Evolutionary conservation across 2,797 vertebrate genomes (phyloP).

Genomic region (Pogoniulus pusillus): DNA sequence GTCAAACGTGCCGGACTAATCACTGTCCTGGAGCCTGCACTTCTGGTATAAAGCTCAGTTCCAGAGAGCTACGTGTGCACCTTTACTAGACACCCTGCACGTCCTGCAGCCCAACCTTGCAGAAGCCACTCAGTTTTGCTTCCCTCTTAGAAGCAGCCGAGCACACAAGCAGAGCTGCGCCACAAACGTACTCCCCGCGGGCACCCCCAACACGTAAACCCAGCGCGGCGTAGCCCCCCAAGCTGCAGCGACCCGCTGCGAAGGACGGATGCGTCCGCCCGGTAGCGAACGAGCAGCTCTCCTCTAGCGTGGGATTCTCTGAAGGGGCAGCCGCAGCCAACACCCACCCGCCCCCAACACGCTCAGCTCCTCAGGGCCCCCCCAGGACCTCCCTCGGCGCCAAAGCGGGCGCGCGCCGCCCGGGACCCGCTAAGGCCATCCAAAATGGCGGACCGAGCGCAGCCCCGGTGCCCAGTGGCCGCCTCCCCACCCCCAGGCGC

Average conservation of each 20-base stretch:
- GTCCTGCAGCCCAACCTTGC: too few species aligned
- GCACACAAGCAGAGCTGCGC: fast-evolving
- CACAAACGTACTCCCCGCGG: fast-evolving
- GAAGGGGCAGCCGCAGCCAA: fast-evolving
- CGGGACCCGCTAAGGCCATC: fast-evolving
- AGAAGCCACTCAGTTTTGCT: fast-evolving
- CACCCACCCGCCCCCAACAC: background rate
- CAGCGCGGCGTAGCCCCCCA: too few species aligned
- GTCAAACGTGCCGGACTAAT: fast-evolving
- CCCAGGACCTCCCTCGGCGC: too few species aligned
- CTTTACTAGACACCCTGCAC: fast-evolving
- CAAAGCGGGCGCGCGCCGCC: fast-evolving
- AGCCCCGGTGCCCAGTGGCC: background rate
- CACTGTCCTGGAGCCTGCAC: background rate
- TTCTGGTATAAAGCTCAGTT: fast-evolving
- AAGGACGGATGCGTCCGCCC: background rate
- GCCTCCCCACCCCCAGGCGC: background rate
- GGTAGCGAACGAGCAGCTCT: fast-evolving
- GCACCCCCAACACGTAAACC: background rate
- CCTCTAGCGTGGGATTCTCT: fast-evolving
- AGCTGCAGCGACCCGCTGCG: fast-evolving
- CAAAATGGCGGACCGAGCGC: background rate
- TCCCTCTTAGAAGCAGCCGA: background rate
- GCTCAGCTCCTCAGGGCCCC: fast-evolving
- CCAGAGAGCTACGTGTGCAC: too few species aligned